Percentiles rank a stretch among this genome's conserved stretches.
Evolutionary conservation across 2,888 invertebrate genomes (phyloP).

Genomic region (Leptopilina myrica): DNA sequence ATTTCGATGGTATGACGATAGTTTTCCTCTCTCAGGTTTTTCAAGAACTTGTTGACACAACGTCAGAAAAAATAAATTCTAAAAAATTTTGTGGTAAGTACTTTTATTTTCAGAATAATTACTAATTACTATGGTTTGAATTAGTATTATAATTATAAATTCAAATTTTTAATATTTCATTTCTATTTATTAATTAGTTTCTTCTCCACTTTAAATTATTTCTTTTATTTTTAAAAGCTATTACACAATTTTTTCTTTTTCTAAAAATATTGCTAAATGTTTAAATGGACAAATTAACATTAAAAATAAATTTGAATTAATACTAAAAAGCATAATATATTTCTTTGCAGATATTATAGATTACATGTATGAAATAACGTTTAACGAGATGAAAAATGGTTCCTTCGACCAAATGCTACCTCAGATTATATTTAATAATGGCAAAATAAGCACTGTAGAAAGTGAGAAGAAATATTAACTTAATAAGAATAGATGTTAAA

Average conservation of each 20-base stretch:
- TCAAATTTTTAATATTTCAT: too few relatives aligned
- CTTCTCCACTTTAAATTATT: too few relatives aligned
- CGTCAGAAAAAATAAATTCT: constrained; percentile 22
- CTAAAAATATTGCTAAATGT: too few relatives aligned
- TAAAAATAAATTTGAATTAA: too few relatives aligned
- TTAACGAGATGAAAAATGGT: constrained; percentile 18
- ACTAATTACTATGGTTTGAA: too few relatives aligned
- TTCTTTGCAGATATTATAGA: constrained; percentile 2
- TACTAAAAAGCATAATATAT: background rate
- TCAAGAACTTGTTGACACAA: constrained; percentile 49
- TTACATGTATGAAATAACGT: constrained; percentile 35
- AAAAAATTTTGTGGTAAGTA: constrained; percentile 50
- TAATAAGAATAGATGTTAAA: too few relatives aligned
- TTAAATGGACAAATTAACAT: too few relatives aligned
- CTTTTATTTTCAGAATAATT: background rate
- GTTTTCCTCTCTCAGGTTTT: constrained; percentile 59
- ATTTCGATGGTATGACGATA: constrained; percentile 67
- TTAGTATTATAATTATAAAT: too few relatives aligned
- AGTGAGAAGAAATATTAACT: too few relatives aligned
- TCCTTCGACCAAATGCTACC: constrained; percentile 37
- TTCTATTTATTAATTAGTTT: too few relatives aligned
- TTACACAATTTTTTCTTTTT: too few relatives aligned
- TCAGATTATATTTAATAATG: constrained; percentile 5
- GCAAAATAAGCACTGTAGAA: background rate
- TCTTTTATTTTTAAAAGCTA: too few relatives aligned